Conservation (phyloP, 2,797 vertebrate genomes). For the Thunnus albacares region DNA sequence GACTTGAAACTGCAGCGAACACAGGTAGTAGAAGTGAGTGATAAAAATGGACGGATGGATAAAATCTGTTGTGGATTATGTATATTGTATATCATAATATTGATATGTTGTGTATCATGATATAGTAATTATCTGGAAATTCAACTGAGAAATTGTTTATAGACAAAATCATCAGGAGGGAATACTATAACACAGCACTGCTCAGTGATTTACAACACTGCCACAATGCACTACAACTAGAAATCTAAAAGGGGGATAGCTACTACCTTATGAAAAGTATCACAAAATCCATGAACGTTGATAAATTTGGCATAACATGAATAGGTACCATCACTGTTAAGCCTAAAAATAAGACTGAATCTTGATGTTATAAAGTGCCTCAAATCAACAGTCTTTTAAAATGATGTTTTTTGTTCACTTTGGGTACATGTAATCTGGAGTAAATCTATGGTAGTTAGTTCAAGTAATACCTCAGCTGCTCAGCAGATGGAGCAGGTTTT, state of each 20-base stretch:
- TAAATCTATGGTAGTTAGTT: background rate
- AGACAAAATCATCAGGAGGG: no score
- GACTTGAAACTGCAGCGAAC: background rate
- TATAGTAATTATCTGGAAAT: no score
- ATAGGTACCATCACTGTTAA: no score
- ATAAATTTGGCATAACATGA: background rate
- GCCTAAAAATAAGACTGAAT: no score
- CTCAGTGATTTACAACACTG: no score
- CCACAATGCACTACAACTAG: background rate
- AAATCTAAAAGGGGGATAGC: background rate
- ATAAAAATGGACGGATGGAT: no score
- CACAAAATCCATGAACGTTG: no score
- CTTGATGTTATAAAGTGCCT: background rate
- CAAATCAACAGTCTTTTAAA: no score
- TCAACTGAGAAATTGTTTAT: no score
- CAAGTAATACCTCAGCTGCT: slow-evolving; percentile 49
- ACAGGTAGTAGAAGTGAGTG: background rate
- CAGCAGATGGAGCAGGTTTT: slow-evolving; percentile 57
- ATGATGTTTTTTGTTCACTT: background rate
- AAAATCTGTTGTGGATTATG: background rate
- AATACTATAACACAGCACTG: no score
- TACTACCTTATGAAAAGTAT: background rate
- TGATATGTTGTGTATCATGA: no score
- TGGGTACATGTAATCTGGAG: slow-evolving; percentile 12
- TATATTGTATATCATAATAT: background rate